A percentile compares a stretch with the other conserved stretches of the same genome.
phyloP scores from a whole-genome alignment of 2,797 vertebrate genomes.

The Pseudochirops corinnae region DNA sequence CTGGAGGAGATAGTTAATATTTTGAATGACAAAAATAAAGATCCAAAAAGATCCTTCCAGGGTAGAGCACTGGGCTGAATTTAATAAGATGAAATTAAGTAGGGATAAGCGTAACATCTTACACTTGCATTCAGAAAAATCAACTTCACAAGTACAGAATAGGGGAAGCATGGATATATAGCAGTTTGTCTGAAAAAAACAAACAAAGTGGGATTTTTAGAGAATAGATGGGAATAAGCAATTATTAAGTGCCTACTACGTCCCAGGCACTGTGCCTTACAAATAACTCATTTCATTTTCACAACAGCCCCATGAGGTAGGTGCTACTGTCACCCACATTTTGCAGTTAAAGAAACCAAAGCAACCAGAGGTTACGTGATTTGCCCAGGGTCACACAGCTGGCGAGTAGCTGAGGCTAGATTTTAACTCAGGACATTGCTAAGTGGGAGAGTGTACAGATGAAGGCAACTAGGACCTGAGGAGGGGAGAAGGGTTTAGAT shows the following conservation, averaged over 20 bases:
- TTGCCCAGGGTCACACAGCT: neutral
- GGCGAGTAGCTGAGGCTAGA: neutral
- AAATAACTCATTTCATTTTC: neutral
- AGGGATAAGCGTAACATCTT: neutral
- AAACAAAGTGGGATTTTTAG: neutral
- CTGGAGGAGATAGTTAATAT: too few relatives aligned
- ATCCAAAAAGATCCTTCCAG: neutral
- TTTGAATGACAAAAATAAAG: too few relatives aligned
- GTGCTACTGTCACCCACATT: neutral
- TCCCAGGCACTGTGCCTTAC: neutral
- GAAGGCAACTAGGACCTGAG: neutral
- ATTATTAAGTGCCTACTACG: neutral
- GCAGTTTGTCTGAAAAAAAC: neutral
- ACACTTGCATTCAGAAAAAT: too few relatives aligned
- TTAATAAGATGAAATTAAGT: neutral
- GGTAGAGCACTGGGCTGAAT: neutral
- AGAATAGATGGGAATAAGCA: neutral
- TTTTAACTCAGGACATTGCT: neutral
- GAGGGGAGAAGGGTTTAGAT: neutral
- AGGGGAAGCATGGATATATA: neutral
- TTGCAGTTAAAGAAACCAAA: neutral
- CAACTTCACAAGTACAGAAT: neutral
- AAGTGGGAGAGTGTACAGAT: neutral
- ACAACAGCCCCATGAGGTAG: neutral
- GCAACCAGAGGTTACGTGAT: neutral